Base-by-base conservation (phyloP, 2,113 vertebrate genomes). In the Pyrgilauda ruficollis region DNA sequence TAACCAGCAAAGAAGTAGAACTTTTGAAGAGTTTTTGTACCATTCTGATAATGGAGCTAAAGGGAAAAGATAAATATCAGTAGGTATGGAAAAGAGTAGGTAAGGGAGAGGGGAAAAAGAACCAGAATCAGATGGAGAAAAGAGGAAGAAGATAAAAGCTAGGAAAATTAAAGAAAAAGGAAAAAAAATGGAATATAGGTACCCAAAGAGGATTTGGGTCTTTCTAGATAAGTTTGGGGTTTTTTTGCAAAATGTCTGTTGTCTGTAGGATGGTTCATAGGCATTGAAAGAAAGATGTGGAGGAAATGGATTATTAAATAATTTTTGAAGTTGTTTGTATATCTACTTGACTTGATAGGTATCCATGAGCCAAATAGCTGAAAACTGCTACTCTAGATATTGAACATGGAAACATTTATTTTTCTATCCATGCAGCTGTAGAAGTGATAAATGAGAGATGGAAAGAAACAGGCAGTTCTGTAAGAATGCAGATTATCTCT, bases 401-500 rank as follows among this genome's bases (percentile, higher is more conserved):
- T 59, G 55, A 68, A 31, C 79, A 81, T 22, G 35, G 43, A 88
- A 90, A 89, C 33, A 52, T 84, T 84, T 81, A 24, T 94, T 52
- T 92, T 80, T 28, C 49, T 84, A 33, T 64, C 52, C 79, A 62
- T 81, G 64, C 21, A 72, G 58, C 56, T 87, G 44, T 78, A 87
- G 77, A 84, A 96, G 44, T 77, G 52, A 97, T 75, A 78, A 87
- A 96, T 69, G 69, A 68, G 61, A 92, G 61, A 84, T 27, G 20
- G 84, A 89, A 95, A 95, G 61, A 90, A 94, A 49, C n/a, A 89
- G 50, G n/a, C 78, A 87, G 67, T 56, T 93, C 47, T 39, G n/a
- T 89, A 74, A 94, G 85, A 96, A 96, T 88, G 72, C 73, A 91
- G 90, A 89, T 96, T 92, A 92, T 92, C 79, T 92, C 64, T 92